Percentiles rank a stretch among this genome's conserved stretches.
phyloP scores from a whole-genome alignment of 1,140 invertebrate genomes.

The Nasonia giraulti region DNA sequence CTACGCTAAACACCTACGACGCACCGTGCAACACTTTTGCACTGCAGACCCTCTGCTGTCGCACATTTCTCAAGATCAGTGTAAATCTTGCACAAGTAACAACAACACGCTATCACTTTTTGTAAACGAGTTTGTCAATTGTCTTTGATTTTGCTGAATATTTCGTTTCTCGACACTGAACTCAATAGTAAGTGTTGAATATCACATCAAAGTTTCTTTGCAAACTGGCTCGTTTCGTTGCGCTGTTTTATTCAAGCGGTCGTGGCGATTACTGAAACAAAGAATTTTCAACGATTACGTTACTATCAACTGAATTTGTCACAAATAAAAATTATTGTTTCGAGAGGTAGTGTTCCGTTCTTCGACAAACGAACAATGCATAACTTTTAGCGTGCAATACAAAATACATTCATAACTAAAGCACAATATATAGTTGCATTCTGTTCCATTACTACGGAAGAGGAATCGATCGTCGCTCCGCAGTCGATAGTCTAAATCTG shows the following conservation, averaged over 20 bases:
- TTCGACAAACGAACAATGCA: too few species aligned
- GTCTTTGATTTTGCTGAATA: neutral
- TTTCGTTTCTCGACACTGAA: neutral
- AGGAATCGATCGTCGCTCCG: conserved; percentile 43
- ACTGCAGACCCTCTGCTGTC: neutral
- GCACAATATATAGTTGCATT: conserved; percentile 13
- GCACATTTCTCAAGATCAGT: neutral
- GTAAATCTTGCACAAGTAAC: neutral
- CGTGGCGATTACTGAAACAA: neutral
- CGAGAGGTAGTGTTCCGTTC: too few species aligned
- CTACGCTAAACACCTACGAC: conserved; percentile 2
- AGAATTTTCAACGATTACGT: neutral
- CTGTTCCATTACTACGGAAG: conserved; percentile 33
- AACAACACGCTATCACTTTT: conserved; percentile 9
- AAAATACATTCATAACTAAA: conserved; percentile 38
- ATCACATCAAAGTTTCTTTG: neutral
- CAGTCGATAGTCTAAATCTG: conserved; percentile 46
- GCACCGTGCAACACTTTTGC: neutral
- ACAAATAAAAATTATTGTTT: too few species aligned
- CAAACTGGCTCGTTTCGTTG: neutral
- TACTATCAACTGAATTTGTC: too few species aligned
- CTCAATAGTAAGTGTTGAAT: neutral
- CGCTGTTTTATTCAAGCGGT: neutral
- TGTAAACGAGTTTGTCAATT: neutral
- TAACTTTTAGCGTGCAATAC: too few species aligned